Evolutionary conservation across 35 echinoderm and acorn worm genomes (phyloP).

Genomic region (Patiria miniata): DNA sequence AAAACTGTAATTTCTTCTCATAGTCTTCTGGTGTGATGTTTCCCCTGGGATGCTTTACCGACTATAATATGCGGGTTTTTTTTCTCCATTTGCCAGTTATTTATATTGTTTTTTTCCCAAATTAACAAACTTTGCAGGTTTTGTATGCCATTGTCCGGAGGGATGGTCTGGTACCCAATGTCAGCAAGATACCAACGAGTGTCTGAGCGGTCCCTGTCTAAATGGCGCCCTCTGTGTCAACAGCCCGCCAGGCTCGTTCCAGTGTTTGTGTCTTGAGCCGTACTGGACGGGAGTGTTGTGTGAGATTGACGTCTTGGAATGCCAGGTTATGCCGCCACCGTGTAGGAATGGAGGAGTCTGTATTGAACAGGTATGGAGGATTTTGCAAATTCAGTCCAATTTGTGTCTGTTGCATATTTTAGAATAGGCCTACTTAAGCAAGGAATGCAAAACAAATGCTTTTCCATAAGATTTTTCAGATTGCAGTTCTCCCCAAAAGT

Average conservation of each 20-base stretch:
- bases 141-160: constrained; percentile 61
- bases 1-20: too few relatives aligned
- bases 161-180: constrained; percentile 78
- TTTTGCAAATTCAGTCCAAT: too few relatives aligned
- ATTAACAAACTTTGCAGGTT: constrained; percentile 37
- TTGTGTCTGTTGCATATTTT: too few relatives aligned
- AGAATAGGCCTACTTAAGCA: too few relatives aligned
- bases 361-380: constrained; percentile 54
- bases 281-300: constrained; percentile 78
- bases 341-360: constrained; percentile 90
- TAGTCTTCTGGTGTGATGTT: too few relatives aligned
- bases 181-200: constrained; percentile 84
- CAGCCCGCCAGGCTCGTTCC: constrained; percentile 63
- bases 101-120: too few relatives aligned
- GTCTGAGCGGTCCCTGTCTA: constrained; percentile 53
- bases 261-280: constrained; percentile 54
- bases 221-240: constrained; percentile 81
- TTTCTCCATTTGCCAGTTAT: too few relatives aligned
- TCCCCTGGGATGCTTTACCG: too few relatives aligned
- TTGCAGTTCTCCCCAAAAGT: too few relatives aligned
- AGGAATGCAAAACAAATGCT: too few relatives aligned
- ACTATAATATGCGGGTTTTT: too few relatives aligned
- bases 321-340: constrained; percentile 65
- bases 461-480: too few relatives aligned
- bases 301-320: constrained; percentile 77